Evolutionary conservation across 2,888 invertebrate genomes (phyloP).

Genomic region (Amiota mariae): DNA sequence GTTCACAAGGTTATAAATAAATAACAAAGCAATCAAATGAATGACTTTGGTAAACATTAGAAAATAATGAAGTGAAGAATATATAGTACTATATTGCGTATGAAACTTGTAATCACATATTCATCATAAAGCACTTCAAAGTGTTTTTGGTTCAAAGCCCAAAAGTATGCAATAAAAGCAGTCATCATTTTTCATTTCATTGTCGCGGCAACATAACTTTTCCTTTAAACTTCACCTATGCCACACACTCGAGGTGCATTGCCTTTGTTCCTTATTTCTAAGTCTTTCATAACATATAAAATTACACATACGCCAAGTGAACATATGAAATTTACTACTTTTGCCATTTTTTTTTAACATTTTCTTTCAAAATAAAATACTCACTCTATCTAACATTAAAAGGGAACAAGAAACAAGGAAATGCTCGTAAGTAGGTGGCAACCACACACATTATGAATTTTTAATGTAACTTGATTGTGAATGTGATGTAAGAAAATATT

Average conservation of each 20-base stretch:
- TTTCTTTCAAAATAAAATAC: not conserved
- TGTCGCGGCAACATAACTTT: constrained; percentile 45
- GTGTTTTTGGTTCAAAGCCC: too few species aligned
- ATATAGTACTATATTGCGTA: too few species aligned
- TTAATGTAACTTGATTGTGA: constrained; percentile 15
- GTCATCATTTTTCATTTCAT: constrained; percentile 54
- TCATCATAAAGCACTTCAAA: too few species aligned
- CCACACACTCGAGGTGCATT: not conserved
- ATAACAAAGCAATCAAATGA: too few species aligned
- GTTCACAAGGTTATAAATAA: too few species aligned
- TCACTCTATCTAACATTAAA: too few species aligned
- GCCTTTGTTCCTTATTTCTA: not conserved
- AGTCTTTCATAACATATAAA: not conserved
- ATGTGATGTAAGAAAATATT: not conserved
- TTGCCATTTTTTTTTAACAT: constrained; percentile 5
- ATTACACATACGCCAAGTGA: constrained; percentile 30
- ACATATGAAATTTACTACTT: constrained; percentile 17
- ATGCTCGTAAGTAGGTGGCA: constrained; percentile 19
- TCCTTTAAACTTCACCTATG: not conserved
- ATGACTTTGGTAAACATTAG: too few species aligned
- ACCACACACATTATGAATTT: constrained; percentile 28
- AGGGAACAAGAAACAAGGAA: not conserved
- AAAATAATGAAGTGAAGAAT: too few species aligned
- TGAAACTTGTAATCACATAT: too few species aligned
- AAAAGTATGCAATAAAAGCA: constrained; percentile 31